These are phyloP conservation scores for Phataginus tetradactyla DNA, from an alignment of 2,797 vertebrate species.

Conservation along the genomic window DNA sequence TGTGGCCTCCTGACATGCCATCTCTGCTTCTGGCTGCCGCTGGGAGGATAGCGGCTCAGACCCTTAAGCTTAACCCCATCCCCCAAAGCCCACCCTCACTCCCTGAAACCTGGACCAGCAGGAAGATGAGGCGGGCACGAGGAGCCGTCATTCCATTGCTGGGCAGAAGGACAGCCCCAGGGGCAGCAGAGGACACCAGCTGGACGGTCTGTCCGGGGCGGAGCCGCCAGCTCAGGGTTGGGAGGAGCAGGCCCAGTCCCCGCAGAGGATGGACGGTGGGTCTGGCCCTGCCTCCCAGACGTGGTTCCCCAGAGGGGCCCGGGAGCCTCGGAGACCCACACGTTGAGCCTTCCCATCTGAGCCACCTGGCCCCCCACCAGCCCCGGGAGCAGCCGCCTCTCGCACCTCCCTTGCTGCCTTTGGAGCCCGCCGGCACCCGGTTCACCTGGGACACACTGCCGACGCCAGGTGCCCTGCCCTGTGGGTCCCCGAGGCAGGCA, in stretches of 20 bases:
- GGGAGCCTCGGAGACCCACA: not conserved
- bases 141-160: rapidly evolving
- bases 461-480: not conserved
- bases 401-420: not conserved
- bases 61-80: not conserved
- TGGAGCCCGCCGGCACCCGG: not conserved
- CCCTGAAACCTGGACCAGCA: not conserved
- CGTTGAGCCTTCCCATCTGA: not conserved
- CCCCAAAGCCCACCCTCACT: not conserved
- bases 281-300: not conserved
- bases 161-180: not conserved
- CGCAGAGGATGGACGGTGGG: not conserved
- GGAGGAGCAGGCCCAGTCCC: too few relatives aligned
- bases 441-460: not conserved
- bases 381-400: not conserved
- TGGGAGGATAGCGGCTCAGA: not conserved
- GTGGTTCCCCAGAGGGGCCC: rapidly evolving
- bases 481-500: not conserved
- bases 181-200: not conserved
- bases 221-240: too few relatives aligned
- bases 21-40: not conserved
- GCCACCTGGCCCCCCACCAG: not conserved
- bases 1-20: rapidly evolving
- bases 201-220: rapidly evolving
- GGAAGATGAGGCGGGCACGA: rapidly evolving